Percentiles rank a stretch among this genome's conserved stretches.
phyloP scores from a whole-genome alignment of 2,797 vertebrate species.

The Meriones psammophilus region DNA sequence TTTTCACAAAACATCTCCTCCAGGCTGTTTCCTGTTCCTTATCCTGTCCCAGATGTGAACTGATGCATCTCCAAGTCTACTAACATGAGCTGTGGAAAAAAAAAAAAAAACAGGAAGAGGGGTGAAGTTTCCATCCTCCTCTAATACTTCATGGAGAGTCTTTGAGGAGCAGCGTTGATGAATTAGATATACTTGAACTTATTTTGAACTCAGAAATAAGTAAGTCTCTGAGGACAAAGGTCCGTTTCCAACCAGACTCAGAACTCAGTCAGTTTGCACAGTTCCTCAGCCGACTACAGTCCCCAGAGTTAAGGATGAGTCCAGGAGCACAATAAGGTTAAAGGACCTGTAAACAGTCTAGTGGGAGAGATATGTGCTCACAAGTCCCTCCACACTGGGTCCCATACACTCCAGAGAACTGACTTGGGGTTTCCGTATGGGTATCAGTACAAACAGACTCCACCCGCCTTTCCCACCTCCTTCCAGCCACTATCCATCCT shows the following conservation, averaged over 20 bases:
- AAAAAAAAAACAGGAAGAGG: background rate
- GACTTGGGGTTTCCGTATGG: background rate
- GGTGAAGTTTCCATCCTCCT: background rate
- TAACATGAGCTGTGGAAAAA: background rate
- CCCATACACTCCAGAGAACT: background rate
- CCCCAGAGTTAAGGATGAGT: accelerated
- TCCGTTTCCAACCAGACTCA: background rate
- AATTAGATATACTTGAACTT: background rate
- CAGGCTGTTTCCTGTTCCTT: background rate
- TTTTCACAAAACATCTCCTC: background rate
- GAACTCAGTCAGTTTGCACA: background rate
- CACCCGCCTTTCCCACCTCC: accelerated
- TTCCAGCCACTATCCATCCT: accelerated
- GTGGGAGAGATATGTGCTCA: background rate
- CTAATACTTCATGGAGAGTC: background rate
- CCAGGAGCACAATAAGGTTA: background rate
- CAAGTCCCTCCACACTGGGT: accelerated
- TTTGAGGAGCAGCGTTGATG: background rate
- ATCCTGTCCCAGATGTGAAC: background rate
- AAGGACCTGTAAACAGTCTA: background rate
- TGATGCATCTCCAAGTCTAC: background rate
- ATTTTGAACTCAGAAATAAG: background rate
- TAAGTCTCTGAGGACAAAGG: background rate
- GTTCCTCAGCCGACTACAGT: too few relatives aligned
- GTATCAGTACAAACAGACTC: too few relatives aligned